Percentiles rank a stretch among this genome's conserved stretches.
Evolutionary conservation across 1,140 invertebrate species (phyloP).

Genomic region (Manduca sexta): DNA sequence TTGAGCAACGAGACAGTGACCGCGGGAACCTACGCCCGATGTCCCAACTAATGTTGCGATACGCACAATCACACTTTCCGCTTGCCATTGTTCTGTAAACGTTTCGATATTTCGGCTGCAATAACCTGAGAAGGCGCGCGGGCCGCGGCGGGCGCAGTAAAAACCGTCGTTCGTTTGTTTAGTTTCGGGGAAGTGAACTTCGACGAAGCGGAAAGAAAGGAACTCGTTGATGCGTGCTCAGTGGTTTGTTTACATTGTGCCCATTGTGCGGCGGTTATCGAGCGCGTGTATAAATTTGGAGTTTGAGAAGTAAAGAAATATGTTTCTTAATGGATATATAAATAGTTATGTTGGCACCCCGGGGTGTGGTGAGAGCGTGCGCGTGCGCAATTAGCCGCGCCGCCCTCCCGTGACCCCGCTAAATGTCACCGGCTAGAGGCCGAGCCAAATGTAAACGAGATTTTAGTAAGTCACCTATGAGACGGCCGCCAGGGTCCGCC

Average conservation of each 20-base stretch:
- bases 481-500: conserved; percentile 9
- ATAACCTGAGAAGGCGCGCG: conserved; percentile 8
- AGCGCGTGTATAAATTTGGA: conserved; percentile 3
- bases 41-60: conserved; percentile 16
- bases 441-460: conserved; percentile 10
- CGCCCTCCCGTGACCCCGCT: conserved; percentile 1
- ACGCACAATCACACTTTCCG: conserved; percentile 6
- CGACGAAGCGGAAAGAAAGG: conserved; percentile 45
- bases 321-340: neutral
- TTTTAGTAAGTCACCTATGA: conserved; percentile 3
- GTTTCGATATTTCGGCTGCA: conserved; percentile 16
- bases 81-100: conserved; percentile 10
- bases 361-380: neutral
- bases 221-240: conserved; percentile 32
- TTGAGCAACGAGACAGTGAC: conserved; percentile 30
- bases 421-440: conserved; percentile 14
- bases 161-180: conserved; percentile 24
- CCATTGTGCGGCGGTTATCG: conserved; percentile 13
- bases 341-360: neutral
- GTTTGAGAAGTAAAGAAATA: no score
- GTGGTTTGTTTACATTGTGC: conserved; percentile 39
- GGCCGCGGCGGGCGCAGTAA: neutral
- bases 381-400: neutral
- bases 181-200: conserved; percentile 36
- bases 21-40: conserved; percentile 16